Base-by-base conservation (phyloP, 2,888 invertebrate genomes). In the Sesia bembeciformis region DNA sequence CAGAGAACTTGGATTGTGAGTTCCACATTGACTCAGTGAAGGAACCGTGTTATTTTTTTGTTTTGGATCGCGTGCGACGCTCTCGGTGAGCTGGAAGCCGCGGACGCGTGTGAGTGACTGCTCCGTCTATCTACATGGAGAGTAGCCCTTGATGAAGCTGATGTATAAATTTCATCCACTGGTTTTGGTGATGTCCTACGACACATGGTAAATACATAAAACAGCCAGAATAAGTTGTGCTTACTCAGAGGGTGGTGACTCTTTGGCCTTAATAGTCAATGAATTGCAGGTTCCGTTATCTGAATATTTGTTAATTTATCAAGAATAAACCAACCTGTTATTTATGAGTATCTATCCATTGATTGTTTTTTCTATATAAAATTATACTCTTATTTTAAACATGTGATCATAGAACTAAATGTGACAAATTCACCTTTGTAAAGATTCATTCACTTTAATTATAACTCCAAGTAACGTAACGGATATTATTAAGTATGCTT, bases 101-200 rank as follows among this genome's bases (percentile, higher is more conserved):
- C 72, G 79, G 75, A 76, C 84, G 80, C 81, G 86, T 86, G 85
- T 85, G 81, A 84, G 82, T 87, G 88, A 84, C 86, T 86, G 81
- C 84, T 83, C 74, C 72, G 72, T 78, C 79, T 78, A 74, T 75
- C 72, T 79, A 76, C 75, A 79, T 84, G 85, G 81, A 86, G 81
- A 83, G 81, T 84, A 76, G 77, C 77, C 79, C 77, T 84, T 77
- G 73, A 75, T 74, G 78, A 77, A 80, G 73, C 76, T 74, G 78
- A 76, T 75, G 75, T 66, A 74, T 58, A 66, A 66, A 74, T 64
- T 69, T 66, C 67, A 67, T 70, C 70, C 68, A 66, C 66, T 63
- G 76, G 75, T 76, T 75, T 80, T 75, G 79, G 78, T 77, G 79
- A 85, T 83, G 83, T 72, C 74, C 70, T 68, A 70, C 70, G 70